These are phyloP conservation scores for Coreius guichenoti DNA, from an alignment of 2,797 vertebrate species.

Conservation along the genomic window DNA sequence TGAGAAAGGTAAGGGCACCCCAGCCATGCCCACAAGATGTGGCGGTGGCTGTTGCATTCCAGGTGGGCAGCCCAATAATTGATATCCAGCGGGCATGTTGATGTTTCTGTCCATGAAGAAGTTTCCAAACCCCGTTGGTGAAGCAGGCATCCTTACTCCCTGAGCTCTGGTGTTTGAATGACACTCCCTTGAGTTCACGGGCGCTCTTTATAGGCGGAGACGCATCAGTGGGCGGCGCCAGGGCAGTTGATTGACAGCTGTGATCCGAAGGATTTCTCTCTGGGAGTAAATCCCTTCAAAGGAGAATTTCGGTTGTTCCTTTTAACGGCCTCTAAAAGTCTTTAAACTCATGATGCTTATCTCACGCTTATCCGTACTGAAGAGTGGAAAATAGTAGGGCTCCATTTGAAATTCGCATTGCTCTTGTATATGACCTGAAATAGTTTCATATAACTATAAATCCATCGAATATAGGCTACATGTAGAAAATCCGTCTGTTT, in stretches of 20 bases:
- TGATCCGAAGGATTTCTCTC: slow-evolving; percentile 80
- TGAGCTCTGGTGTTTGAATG: slow-evolving; percentile 60
- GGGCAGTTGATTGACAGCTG: slow-evolving; percentile 73
- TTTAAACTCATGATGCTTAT: slow-evolving; percentile 66
- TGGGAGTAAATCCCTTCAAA: slow-evolving; percentile 83
- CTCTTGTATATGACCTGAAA: slow-evolving; percentile 17
- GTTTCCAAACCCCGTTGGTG: slow-evolving; percentile 78
- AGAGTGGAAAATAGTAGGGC: slow-evolving; percentile 57
- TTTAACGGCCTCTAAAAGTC: slow-evolving; percentile 72
- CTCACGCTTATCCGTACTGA: slow-evolving; percentile 58
- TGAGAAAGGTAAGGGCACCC: slow-evolving; percentile 75
- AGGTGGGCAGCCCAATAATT: slow-evolving; percentile 74
- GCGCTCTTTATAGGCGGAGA: slow-evolving; percentile 66
- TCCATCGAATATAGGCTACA: neutral
- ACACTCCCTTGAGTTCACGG: slow-evolving; percentile 7
- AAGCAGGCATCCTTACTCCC: slow-evolving; percentile 79
- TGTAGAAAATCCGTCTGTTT: neutral
- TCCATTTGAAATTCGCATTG: slow-evolving; percentile 64
- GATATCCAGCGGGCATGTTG: slow-evolving; percentile 76
- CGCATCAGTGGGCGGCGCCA: slow-evolving; percentile 52
- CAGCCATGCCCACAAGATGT: slow-evolving; percentile 75
- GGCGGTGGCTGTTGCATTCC: slow-evolving; percentile 70
- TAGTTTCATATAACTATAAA: neutral
- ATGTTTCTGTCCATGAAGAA: slow-evolving; percentile 78
- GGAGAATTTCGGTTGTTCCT: slow-evolving; percentile 78